Evolutionary conservation across 2,888 invertebrate species (phyloP).

Genomic region (Cephalotes varians): DNA sequence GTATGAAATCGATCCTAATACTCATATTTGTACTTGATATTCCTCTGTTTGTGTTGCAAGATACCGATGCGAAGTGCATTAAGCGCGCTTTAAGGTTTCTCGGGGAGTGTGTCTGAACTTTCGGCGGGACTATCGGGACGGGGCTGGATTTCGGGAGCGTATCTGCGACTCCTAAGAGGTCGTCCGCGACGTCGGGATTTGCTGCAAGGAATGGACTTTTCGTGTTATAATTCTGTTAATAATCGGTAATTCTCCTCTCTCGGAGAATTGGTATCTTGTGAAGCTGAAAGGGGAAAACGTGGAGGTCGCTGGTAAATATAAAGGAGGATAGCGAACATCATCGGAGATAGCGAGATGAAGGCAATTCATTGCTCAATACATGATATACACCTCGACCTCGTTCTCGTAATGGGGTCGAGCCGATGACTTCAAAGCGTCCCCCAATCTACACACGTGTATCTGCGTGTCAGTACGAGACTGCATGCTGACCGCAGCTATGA

Average conservation of each 20-base stretch:
- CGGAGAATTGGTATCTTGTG: background rate
- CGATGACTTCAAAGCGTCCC: constrained; percentile 37
- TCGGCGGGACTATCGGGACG: constrained; percentile 69
- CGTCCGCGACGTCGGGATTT: constrained; percentile 78
- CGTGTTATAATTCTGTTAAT: background rate
- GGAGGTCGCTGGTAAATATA: background rate
- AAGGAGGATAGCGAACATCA: background rate
- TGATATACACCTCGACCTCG: constrained; percentile 13
- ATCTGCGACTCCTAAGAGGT: constrained; percentile 81
- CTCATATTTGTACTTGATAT: constrained; percentile 10
- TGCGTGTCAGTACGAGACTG: constrained; percentile 7
- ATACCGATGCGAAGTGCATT: constrained; percentile 12
- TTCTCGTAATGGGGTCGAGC: constrained; percentile 34
- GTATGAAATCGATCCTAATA: constrained; percentile 12
- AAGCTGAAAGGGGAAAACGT: background rate
- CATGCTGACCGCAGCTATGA: constrained; percentile 15
- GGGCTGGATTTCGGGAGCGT: constrained; percentile 68
- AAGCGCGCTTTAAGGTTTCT: constrained; percentile 69
- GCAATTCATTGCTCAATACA: constrained; percentile 16
- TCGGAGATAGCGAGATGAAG: background rate
- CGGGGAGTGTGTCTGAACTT: constrained; percentile 51
- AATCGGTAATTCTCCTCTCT: background rate
- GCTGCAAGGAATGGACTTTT: constrained; percentile 76
- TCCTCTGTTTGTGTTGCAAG: background rate
- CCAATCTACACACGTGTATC: constrained; percentile 6